A percentile compares a stretch with the other conserved stretches of the same genome.
phyloP scores from a whole-genome alignment of 1,140 invertebrate species.

The Camponotus vicinus region DNA sequence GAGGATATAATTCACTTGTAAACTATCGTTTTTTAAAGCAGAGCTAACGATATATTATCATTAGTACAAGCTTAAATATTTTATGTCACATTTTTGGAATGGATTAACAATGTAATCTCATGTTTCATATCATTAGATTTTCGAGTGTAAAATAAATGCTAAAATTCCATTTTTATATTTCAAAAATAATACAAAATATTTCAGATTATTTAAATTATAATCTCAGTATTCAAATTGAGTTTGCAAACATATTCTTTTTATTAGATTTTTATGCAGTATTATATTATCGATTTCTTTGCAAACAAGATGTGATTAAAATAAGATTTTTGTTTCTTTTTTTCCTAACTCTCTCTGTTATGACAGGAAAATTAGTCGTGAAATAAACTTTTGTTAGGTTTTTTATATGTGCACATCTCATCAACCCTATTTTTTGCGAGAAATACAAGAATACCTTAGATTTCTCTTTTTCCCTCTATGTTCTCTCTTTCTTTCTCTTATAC shows the following conservation, averaged over 20 bases:
- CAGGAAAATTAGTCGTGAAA: constrained; percentile 15
- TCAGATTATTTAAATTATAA: neutral
- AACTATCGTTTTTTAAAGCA: constrained; percentile 28
- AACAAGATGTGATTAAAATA: constrained; percentile 14
- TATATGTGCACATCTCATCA: neutral
- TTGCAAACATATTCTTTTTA: neutral
- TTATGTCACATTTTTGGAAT: neutral
- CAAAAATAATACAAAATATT: neutral
- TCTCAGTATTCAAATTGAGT: constrained; percentile 20
- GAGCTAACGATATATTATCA: neutral
- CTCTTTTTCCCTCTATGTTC: too few relatives aligned
- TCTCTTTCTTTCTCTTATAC: too few relatives aligned
- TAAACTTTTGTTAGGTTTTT: constrained; percentile 36
- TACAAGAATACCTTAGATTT: neutral
- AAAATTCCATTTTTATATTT: neutral
- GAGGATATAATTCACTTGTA: constrained; percentile 32
- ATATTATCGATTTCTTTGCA: constrained; percentile 28
- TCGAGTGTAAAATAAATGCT: neutral
- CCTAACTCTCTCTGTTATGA: neutral
- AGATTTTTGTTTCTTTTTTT: constrained; percentile 18
- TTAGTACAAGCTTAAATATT: neutral
- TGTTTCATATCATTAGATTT: neutral
- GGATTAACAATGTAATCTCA: constrained; percentile 9
- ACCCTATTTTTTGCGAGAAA: neutral
- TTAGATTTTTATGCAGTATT: neutral